Evolutionary conservation across 2,113 vertebrate genomes (phyloP), one percentile per base, ranked within the genome.

Genomic region (Cnemophilus loriae): DNA sequence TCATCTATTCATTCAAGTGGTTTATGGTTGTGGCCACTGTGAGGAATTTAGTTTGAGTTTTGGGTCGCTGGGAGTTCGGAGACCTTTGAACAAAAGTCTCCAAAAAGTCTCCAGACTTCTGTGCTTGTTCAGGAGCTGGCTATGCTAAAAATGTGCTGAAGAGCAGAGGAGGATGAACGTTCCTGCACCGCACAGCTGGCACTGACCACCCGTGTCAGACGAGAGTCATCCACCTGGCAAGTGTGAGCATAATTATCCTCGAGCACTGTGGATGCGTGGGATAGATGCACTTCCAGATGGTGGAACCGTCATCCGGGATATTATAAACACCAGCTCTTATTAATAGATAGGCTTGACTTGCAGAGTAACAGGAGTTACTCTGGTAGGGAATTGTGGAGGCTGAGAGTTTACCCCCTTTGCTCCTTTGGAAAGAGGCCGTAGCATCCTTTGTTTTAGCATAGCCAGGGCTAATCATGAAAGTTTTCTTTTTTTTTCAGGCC

Each of bases 191-290:
- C 75, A 18, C 52, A 32, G 75, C 37, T 5, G 5, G 35, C 12
- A 0, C 11, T 30, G 61, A 60, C 28, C 7, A 10, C 23, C 17
- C 0, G 0, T n/a, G 49, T 47, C 18, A 16, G 33, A 23, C 27
- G 32, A 70, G 60, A 24, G 39, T 42, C 17, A 1, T 21, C n/a
- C 10, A 26, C 46, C 37, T 84, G 77, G 69, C 55, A 59, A 44
- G n/a, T 6, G 16, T 30, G 18, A 84, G 12, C 0, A 0, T 42
- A 21, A 53, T 53, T 90, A 42, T 35, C 37, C 75, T 83, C 69
- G 37, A 53, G n/a, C 8, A 13, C 56, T 3, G 3, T 2, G 8
- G 39, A 10, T 82, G 30, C 52, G 28, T 79, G 22, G 33, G 19
- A 10, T 10, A 75, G 59, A 52, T 86, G 89, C 21, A 6, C 35